phyloP scores from a whole-genome alignment of 2,888 invertebrate species.

The Plagiodera versicolora region DNA sequence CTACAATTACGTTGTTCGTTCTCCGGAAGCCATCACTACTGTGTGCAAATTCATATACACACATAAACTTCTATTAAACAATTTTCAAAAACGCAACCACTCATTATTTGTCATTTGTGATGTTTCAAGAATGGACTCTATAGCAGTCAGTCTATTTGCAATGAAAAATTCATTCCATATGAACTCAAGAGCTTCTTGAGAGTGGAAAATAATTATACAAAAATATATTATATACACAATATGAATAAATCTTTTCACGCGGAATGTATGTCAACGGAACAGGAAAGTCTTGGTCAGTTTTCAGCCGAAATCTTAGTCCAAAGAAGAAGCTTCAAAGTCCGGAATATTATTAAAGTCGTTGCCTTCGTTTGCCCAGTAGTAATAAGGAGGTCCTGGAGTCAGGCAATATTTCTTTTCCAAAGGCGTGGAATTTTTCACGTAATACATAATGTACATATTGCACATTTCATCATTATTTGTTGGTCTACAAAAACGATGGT shows the following conservation, averaged over 20 bases:
- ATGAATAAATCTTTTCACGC: conserved; percentile 19
- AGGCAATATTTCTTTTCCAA: conserved; percentile 82
- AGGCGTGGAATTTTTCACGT: conserved; percentile 76
- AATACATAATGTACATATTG: conserved; percentile 94
- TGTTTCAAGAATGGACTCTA: no score
- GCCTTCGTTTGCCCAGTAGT: conserved; percentile 73
- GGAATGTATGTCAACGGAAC: conserved; percentile 11
- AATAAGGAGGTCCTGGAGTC: conserved; percentile 79
- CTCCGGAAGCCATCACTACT: no score
- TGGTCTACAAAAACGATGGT: conserved; percentile 61
- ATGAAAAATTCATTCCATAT: conserved; percentile 2
- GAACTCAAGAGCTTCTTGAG: conserved; percentile 15
- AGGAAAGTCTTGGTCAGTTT: conserved; percentile 26
- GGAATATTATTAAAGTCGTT: conserved; percentile 75
- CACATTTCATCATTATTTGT: conserved; percentile 94
- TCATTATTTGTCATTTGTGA: no score
- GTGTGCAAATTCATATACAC: no score
- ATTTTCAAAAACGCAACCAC: no score
- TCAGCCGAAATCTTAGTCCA: conserved; percentile 47
- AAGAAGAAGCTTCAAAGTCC: conserved; percentile 66
- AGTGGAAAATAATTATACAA: conserved; percentile 26
- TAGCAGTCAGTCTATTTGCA: no score
- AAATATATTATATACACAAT: conserved; percentile 25
- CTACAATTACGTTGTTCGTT: no score
- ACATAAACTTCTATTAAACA: no score